Percentiles rank a stretch among this genome's conserved stretches.
Evolutionary conservation across 2,888 invertebrate species (phyloP).

Genomic region (Campoplex nolae): DNA sequence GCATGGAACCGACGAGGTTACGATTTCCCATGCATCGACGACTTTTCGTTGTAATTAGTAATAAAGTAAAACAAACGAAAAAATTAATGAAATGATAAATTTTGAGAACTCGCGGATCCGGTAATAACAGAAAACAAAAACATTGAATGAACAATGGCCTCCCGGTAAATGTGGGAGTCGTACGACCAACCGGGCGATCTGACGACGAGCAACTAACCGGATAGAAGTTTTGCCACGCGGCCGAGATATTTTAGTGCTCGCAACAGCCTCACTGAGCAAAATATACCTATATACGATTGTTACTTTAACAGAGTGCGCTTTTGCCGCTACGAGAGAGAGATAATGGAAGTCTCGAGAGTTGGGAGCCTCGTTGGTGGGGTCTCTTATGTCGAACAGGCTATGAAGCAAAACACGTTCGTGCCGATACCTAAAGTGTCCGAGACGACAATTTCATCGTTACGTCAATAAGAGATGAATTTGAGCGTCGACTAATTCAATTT

Average conservation of each 20-base stretch:
- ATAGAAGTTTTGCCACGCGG: slow-evolving; percentile 66
- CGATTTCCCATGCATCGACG: background rate
- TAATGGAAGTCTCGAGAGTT: slow-evolving; percentile 29
- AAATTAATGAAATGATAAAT: background rate
- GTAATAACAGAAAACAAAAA: background rate
- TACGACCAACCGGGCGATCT: slow-evolving; percentile 65
- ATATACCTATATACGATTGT: slow-evolving; percentile 33
- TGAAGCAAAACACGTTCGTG: slow-evolving; percentile 18
- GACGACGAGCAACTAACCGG: slow-evolving; percentile 67
- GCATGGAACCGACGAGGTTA: background rate
- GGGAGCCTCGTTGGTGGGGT: slow-evolving; percentile 9
- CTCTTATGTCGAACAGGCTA: background rate
- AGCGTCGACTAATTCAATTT: background rate
- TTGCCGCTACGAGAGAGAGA: slow-evolving; percentile 47
- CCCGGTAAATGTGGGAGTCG: slow-evolving; percentile 40
- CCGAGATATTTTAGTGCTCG: slow-evolving; percentile 57
- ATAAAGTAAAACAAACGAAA: background rate
- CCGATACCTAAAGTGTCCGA: background rate
- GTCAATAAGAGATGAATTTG: background rate
- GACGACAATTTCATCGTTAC: background rate
- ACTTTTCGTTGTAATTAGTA: background rate
- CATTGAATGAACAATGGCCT: background rate
- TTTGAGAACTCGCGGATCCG: slow-evolving; percentile 1
- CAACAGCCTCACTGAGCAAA: slow-evolving; percentile 27
- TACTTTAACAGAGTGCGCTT: slow-evolving; percentile 35